Conservation (phyloP, 2,113 vertebrate species). For the Pedetes capensis region DNA sequence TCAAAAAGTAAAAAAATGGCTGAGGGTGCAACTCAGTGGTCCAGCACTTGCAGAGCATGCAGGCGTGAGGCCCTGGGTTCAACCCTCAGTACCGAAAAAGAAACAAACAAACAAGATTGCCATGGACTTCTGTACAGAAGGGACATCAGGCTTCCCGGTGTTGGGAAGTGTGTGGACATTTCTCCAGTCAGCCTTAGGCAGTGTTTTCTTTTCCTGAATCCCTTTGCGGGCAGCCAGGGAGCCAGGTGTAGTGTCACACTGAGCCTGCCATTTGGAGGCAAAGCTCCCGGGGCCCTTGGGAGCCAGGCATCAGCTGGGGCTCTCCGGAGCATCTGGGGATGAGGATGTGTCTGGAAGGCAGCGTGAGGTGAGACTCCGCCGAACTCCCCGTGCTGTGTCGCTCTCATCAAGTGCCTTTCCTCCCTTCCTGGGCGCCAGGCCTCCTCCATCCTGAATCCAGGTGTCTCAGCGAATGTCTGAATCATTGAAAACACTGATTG, state of each 20-base stretch:
- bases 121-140: not conserved
- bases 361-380: not conserved
- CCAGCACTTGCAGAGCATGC: too few species aligned
- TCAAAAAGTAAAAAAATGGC: too few species aligned
- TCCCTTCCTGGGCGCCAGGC: rapidly evolving
- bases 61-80: too few species aligned
- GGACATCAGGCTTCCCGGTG: too few species aligned
- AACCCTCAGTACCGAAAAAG: too few species aligned
- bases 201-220: not conserved
- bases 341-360: not conserved
- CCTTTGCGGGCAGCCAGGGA: not conserved
- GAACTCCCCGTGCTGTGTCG: not conserved
- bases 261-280: not conserved
- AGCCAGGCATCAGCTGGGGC: not conserved
- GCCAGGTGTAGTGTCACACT: too few species aligned
- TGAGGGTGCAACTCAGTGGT: too few species aligned
- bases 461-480: rapidly evolving
- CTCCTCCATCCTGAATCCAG: not conserved
- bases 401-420: not conserved
- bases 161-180: not conserved
- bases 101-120: too few species aligned
- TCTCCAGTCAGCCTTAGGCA: not conserved
- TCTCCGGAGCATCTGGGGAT: not conserved
- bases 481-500: not conserved
- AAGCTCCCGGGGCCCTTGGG: not conserved